A percentile compares a stretch with the other conserved stretches of the same genome.
These are phyloP conservation scores for Megamerina dolium DNA, from an alignment of 2,888 invertebrate species.

Conservation along the genomic window DNA sequence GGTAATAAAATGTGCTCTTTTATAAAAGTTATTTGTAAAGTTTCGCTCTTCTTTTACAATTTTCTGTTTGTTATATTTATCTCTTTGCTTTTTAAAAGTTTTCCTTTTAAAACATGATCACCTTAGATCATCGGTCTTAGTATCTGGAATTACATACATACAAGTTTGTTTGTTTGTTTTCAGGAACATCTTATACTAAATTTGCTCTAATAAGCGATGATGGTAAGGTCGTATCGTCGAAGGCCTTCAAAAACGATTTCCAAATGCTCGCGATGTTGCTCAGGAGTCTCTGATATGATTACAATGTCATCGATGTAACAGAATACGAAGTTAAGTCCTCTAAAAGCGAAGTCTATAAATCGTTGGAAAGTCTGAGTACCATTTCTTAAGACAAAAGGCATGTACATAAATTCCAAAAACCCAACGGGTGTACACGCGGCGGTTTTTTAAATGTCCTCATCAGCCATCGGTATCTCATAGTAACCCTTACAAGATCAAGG, in stretches of 20 bases:
- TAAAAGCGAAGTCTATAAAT: slow-evolving; percentile 30
- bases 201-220: slow-evolving; percentile 2
- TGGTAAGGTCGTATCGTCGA: neutral
- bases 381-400: slow-evolving; percentile 31
- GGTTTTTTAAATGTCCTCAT: slow-evolving; percentile 36
- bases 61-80: too few species aligned
- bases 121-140: too few species aligned
- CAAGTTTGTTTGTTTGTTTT: too few species aligned
- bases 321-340: slow-evolving; percentile 25
- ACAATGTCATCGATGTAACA: slow-evolving; percentile 32
- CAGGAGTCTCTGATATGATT: too few species aligned
- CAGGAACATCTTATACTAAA: too few species aligned
- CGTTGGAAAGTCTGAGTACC: slow-evolving; percentile 39
- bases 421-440: slow-evolving; percentile 40
- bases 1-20: too few species aligned
- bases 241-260: slow-evolving; percentile 20
- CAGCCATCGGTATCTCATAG: slow-evolving; percentile 36
- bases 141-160: too few species aligned
- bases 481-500: too few species aligned
- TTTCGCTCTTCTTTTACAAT: too few species aligned
- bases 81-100: too few species aligned
- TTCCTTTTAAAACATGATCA: too few species aligned
- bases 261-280: slow-evolving; percentile 21
- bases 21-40: too few species aligned
- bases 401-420: slow-evolving; percentile 31